Conservation (phyloP, 2,888 invertebrate species). For the Eugnorisma glareosa region DNA sequence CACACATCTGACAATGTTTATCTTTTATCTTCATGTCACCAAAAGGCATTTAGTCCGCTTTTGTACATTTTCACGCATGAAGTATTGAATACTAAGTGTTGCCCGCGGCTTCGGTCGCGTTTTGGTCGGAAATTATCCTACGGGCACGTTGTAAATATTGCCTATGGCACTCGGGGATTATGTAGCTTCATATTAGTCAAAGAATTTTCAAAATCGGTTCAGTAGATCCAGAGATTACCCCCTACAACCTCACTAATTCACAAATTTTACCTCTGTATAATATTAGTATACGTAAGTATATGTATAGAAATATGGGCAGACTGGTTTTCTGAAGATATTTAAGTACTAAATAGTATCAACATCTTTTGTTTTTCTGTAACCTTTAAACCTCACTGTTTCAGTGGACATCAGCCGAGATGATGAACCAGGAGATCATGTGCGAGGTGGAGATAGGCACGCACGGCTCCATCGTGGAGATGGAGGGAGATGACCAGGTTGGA, state of each 20-base stretch:
- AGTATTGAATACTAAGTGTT: background rate
- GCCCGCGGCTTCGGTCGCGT: no score
- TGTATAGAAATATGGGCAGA: no score
- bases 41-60: background rate
- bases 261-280: no score
- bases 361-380: background rate
- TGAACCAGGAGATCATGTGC: slow-evolving; percentile 91
- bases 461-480: slow-evolving; percentile 89
- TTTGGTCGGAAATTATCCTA: no score
- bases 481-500: slow-evolving; percentile 88
- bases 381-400: slow-evolving; percentile 31
- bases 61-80: background rate
- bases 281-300: no score
- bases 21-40: background rate
- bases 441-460: slow-evolving; percentile 90
- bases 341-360: background rate
- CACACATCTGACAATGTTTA: background rate
- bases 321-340: no score
- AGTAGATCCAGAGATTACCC: no score
- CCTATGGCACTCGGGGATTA: no score
- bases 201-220: no score
- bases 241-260: no score
- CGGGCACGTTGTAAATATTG: no score
- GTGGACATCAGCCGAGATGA: slow-evolving; percentile 78
- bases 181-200: no score